These are phyloP conservation scores for Lepidotrigona ventralis DNA, from an alignment of 1,140 invertebrate species.

Conservation along the genomic window DNA sequence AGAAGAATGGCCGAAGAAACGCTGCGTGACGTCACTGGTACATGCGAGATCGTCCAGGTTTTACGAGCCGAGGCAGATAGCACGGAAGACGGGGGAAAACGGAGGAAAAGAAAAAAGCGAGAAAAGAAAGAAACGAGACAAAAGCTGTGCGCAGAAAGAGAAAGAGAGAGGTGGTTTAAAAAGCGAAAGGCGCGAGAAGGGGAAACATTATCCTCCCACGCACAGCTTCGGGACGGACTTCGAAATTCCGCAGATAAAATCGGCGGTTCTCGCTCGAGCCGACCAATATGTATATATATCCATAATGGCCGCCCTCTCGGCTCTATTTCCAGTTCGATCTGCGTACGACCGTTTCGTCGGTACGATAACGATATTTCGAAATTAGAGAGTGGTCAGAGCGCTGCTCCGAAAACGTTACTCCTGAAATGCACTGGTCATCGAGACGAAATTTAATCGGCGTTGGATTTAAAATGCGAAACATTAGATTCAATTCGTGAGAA, in stretches of 20 bases:
- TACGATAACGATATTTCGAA: constrained; percentile 7
- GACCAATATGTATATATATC: constrained; percentile 71
- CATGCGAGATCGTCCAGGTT: constrained; percentile 36
- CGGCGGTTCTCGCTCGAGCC: constrained; percentile 60
- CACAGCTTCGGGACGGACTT: constrained; percentile 51
- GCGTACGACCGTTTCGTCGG: constrained; percentile 57
- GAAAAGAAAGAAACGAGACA: constrained; percentile 37
- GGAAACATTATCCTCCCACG: constrained; percentile 59
- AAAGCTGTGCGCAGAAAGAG: background rate
- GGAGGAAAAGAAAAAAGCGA: constrained; percentile 17
- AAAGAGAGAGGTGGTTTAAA: constrained; percentile 32
- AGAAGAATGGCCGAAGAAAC: constrained; percentile 29
- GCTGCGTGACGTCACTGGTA: constrained; percentile 44
- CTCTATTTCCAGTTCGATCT: constrained; percentile 53
- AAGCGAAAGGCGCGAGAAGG: constrained; percentile 56
- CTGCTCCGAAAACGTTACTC: background rate
- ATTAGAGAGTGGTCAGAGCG: background rate
- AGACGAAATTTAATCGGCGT: background rate
- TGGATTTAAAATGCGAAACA: background rate
- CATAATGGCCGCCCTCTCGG: constrained; percentile 69
- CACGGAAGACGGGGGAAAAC: background rate
- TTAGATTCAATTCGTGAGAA: background rate
- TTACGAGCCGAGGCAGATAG: constrained; percentile 32
- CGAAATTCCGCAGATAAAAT: constrained; percentile 76
- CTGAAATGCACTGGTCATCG: background rate